Evolutionary conservation across 2,888 invertebrate genomes (phyloP), one percentile per base, ranked within the genome.

Genomic region (Lepidochrysops patricia): DNA sequence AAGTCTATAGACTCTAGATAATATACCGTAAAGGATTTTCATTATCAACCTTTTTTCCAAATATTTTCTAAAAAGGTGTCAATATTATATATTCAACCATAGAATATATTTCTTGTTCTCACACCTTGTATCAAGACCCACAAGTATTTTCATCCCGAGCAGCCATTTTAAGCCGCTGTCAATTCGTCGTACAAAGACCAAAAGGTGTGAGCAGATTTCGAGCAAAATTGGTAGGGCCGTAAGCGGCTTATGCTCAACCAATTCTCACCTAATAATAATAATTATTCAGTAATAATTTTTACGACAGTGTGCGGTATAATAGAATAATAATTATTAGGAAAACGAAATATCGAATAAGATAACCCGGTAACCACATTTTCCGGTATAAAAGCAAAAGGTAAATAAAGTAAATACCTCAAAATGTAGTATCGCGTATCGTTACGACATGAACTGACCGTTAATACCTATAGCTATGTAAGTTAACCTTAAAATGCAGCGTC

Each of bases 151-250:
- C 35, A 37, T 37, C n/a, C 0, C 15, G 15, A 15, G 37, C 15
- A 19, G 7, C 15, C 15, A 9, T 7, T 19, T 19, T 37, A 37
- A 64, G 59, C 63, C 66, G 62, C 64, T 64, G 68, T 69, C 70
- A 69, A 68, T 70, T 67, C 69, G 50, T 60, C 67, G 69, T 72
- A 73, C 72, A 74, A 74, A 76, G 74, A 68, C 67, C 68, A 66
- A 64, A 68, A 78, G 77, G 79, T 76, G 80, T 64, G 73, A 77
- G 73, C 75, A 76, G 82, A 81, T 82, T 81, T 79, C 74, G 69
- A 72, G 72, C 72, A 76, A 80, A 83, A 81, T 82, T 82, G 81
- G 78, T 75, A 74, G 77, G 74, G 72, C 65, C 61, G 73, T 81
- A 82, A 83, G 77, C 82, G 74, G 82, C 82, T 84, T 82, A 83